phyloP scores from a whole-genome alignment of 92 coral and sea anemone genomes.

The Zoanthus solanderi region DNA sequence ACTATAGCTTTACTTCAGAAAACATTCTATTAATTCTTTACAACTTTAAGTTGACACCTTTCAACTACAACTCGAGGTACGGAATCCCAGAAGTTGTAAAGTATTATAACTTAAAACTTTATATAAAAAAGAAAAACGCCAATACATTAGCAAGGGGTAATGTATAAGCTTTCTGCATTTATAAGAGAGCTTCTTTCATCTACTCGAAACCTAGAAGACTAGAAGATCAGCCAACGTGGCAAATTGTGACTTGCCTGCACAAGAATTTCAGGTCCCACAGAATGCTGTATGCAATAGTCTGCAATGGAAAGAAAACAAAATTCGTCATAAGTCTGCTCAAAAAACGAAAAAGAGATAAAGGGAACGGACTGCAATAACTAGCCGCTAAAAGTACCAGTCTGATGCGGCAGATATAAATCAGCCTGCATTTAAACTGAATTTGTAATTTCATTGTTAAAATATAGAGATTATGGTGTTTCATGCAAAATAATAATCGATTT shows the following conservation, averaged over 20 bases:
- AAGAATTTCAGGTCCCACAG: constrained; percentile 96
- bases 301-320: constrained; percentile 36
- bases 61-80: too few relatives aligned
- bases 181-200: neutral
- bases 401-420: neutral
- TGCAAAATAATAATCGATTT: neutral
- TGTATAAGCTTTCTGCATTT: neutral
- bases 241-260: constrained; percentile 72
- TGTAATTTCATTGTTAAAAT: constrained; percentile 23
- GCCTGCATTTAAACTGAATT: constrained; percentile 1
- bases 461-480: neutral
- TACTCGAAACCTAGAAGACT: neutral
- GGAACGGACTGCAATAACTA: neutral
- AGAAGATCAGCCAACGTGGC: constrained; percentile 26
- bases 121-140: too few relatives aligned
- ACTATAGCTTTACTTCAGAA: too few relatives aligned
- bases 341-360: neutral
- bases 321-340: constrained; percentile 18
- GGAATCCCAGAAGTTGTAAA: too few relatives aligned
- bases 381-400: neutral
- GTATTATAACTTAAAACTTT: too few relatives aligned
- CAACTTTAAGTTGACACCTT: too few relatives aligned
- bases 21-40: too few relatives aligned
- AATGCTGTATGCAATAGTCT: constrained; percentile 98
- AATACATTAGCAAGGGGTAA: neutral